phyloP scores from a whole-genome alignment of 2,113 vertebrate genomes.

The Tragelaphus imberbis region DNA sequence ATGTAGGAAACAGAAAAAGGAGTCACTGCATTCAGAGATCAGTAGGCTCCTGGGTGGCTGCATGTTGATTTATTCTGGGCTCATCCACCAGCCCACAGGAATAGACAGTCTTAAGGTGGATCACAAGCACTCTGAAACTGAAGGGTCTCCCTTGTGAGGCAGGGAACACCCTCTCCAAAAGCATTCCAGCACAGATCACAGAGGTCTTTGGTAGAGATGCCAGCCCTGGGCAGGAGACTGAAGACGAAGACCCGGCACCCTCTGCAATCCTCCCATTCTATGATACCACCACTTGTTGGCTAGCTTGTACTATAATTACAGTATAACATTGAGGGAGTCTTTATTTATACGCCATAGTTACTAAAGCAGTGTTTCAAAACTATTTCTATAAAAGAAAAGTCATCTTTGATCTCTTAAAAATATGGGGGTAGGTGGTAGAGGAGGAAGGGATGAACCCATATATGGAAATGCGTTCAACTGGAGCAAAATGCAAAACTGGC shows the following conservation, averaged over 20 bases:
- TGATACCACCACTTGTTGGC: background rate
- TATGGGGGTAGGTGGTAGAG: background rate
- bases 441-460: constrained; percentile 44
- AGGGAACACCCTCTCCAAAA: background rate
- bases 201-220: background rate
- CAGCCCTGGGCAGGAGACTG: background rate
- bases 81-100: accelerated
- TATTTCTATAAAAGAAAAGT: constrained; percentile 57
- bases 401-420: constrained; percentile 70
- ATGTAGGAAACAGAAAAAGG: background rate
- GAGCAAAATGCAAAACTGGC: background rate
- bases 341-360: constrained; percentile 34
- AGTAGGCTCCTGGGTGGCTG: background rate
- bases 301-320: background rate
- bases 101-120: background rate
- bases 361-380: constrained; percentile 51
- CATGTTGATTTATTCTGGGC: background rate
- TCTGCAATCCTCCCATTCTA: accelerated
- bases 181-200: background rate
- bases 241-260: accelerated
- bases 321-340: background rate
- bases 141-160: background rate
- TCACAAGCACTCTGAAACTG: background rate
- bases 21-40: background rate
- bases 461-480: constrained; percentile 51